Evolutionary conservation across 2,113 vertebrate species (phyloP).

Genomic region (Phasianus colchicus): DNA sequence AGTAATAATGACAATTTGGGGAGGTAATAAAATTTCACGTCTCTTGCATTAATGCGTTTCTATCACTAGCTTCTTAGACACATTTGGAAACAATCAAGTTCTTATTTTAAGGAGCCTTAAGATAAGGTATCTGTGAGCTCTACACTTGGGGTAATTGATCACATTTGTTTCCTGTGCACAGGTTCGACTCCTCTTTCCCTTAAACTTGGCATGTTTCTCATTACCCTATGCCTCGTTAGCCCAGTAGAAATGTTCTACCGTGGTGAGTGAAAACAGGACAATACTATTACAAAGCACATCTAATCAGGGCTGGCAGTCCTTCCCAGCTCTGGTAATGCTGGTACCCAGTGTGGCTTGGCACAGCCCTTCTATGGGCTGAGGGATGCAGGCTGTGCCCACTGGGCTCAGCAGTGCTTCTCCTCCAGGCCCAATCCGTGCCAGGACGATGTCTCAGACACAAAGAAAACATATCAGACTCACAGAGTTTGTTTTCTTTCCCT

Average conservation of each 20-base stretch:
- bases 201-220: conserved; percentile 84
- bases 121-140: conserved; percentile 93
- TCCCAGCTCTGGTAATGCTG: conserved; percentile 13
- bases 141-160: conserved; percentile 94
- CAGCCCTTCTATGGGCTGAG: conserved; percentile 41
- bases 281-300: conserved; percentile 77
- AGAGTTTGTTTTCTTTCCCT: not conserved
- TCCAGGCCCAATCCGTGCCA: not conserved
- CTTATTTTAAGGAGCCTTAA: conserved; percentile 91
- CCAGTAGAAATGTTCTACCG: conserved; percentile 76
- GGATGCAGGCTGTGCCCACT: not conserved
- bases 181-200: conserved; percentile 85
- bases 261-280: conserved; percentile 81
- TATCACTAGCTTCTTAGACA: conserved; percentile 74
- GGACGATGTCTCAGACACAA: not conserved
- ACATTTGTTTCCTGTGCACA: conserved; percentile 90
- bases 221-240: conserved; percentile 85
- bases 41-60: conserved; percentile 68
- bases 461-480: not conserved
- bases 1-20: conserved; percentile 75
- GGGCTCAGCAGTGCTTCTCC: not conserved
- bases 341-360: not conserved
- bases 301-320: conserved; percentile 71
- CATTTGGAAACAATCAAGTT: conserved; percentile 98
- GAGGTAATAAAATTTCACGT: conserved; percentile 80